Base-by-base conservation (phyloP, 2,113 vertebrate genomes). In the Sinocyclocheilus grahami region DNA sequence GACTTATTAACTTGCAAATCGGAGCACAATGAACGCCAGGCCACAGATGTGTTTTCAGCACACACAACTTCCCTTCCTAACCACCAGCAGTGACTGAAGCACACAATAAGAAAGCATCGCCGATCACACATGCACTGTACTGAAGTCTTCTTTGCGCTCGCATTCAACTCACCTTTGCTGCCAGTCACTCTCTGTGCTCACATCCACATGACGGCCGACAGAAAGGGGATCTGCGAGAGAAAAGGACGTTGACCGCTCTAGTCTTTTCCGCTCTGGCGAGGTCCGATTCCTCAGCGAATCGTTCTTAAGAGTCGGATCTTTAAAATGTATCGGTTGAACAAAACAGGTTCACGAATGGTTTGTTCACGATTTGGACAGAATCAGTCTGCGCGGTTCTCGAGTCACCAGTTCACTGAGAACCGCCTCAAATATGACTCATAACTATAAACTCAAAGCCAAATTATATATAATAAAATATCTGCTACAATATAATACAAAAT, bases 31-130 rank as follows among this genome's bases (percentile, higher is more conserved):
- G 6, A 51, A 48, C 42, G 62, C 22, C 63, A 48, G 42, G 62
- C 79, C 79, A 82, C 79, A 51, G 4, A 65, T 82, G 79, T 67
- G 16, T 65, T 20, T 42, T 82, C 42, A 51, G 1, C 16, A 51
- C 20, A 63, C 3, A 24, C 37, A 80, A 63, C 6, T 48, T 67
- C 42, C 55, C 13, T 82, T 82, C n/a, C 39, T 22, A 24, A 27
- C 9, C 14, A 78, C 2, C 51, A 58, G 4, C 42, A 42, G 42
- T 6, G 7, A 42, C 42, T 42, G 42, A 30, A 46, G 37, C 20
- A 65, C 13, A 13, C 78, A 27, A 20, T 18, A 8, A 67, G 9
- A 77, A 46, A 46, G 79, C 79, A 51, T 67, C 37, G 27, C 42
- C 5, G 16, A 67, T 20, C 22, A 67, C 14, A 67, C 33, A 46